Base-by-base conservation (phyloP, 1,140 invertebrate genomes). In the Trissolcus basalis region DNA sequence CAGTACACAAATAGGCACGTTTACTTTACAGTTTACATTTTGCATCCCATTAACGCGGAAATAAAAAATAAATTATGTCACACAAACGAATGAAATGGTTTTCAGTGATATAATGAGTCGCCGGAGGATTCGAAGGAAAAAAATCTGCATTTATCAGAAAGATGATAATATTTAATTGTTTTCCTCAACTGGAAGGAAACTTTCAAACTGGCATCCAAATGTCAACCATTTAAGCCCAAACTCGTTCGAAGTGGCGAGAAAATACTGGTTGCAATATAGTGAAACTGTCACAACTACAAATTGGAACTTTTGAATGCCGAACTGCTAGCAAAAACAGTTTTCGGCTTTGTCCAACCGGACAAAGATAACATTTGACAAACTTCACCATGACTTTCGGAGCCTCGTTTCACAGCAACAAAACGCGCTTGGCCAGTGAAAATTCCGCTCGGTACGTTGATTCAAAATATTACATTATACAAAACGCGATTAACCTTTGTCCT, bases 331-430 rank as follows among this genome's bases (percentile, higher is more conserved):
- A 27, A 27, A 27, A 27, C 1, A 49, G 36, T 39, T 39, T 39
- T 39, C 36, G 6, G 19, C 45, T 27, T 48, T 48, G 15, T 48
- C 0, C 47, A 27, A 50, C 64, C n/a, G 55, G 15, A 44, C 49
- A 35, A 65, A 27, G 56, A 27, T 27, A 50, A 58, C 58, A 49
- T 56, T 70, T 65, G 55, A 49, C 14, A 32, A 76, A 60, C 63
- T 77, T 67, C 67, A 27, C 74, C 63, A 77, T 77, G 74, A 77
- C 74, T 70, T 77, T 77, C 56, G 65, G 74, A 65, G 67, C 74
- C 61, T 71, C 74, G n/a, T 77, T 77, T 53, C 68, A 77, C 53
- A 77, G 51, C 48, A 67, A 77, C 51, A 77, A 77, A 61, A 63
- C 74, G 39, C 74, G 74, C 51, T 64, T 71, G 68, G 74, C 74